Base-by-base conservation (phyloP, 2,888 invertebrate species). In the Eristalis pertinax region DNA sequence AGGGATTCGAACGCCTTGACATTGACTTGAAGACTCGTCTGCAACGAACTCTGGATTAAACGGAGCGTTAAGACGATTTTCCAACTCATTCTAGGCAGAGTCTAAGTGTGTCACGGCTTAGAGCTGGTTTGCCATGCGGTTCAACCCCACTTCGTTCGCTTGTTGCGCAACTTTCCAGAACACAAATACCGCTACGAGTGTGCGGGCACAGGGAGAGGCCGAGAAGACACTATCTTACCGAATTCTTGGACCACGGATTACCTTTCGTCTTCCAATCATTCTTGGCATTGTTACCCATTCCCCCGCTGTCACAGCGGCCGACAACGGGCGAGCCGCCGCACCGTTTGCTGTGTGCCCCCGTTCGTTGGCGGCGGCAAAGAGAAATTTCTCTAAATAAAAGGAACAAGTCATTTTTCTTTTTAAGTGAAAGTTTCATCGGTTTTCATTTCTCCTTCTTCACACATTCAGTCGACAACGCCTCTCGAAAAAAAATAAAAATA, bases 341-440 rank as follows among this genome's bases (percentile, higher is more conserved):
- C 19, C n/a, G n/a, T 50, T 8, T 50, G 32, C 32, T 50, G 50
- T 19, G 8, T 8, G 19, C 19, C 50, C 50, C 19, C 50, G 19
- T 19, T 8, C 8, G 50, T 50, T 19, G 4, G 26, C 26, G 19
- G 50, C 50, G 19, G 50, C n/a, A 64, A 78, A 78, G 68, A 43
- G 22, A 78, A 65, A 70, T 78, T 78, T 78, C 78, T 78, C 78
- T 70, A 70, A 58, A 78, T 64, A 65, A 78, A 70, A 78, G 76
- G 68, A 76, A 63, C 41, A 58, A 72, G 72, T 65, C 22, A 19
- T 50, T 50, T 50, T 50, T 50, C 50, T 50, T 38, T 60, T 72
- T 22, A 35, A 79, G 79, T 79, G 79, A 79, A 79, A 79, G 79
- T 79, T 79, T 60, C 50, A 19, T 50, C 50, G 43, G 43, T 69